Percentiles rank a stretch among this genome's conserved stretches.
These are phyloP conservation scores for Drosophila sulfurigaster DNA, from an alignment of 1,140 invertebrate species.

Conservation along the genomic window DNA sequence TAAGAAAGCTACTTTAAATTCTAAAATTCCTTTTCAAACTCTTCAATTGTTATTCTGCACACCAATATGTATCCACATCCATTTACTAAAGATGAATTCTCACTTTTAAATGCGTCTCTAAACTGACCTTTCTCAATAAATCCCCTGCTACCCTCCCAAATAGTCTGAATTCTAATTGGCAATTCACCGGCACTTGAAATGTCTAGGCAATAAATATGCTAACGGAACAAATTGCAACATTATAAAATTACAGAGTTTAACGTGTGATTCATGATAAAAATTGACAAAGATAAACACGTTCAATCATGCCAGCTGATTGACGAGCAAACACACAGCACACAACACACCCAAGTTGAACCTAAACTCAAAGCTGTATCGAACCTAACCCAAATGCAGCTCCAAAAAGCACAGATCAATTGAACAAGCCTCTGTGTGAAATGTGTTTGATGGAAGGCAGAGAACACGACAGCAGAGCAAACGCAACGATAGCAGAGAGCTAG, in stretches of 20 bases:
- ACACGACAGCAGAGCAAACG: background rate
- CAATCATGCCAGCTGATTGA: slow-evolving; percentile 55
- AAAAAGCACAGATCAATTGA: slow-evolving; percentile 48
- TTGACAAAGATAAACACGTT: slow-evolving; percentile 56
- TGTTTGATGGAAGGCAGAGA: slow-evolving; percentile 21
- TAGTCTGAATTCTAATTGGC: background rate
- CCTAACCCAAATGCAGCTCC: slow-evolving; percentile 15
- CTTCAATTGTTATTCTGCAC: too few relatives aligned
- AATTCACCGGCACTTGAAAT: slow-evolving; percentile 17
- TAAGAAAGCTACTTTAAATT: too few relatives aligned
- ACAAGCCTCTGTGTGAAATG: slow-evolving; percentile 28
- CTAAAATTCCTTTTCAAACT: too few relatives aligned
- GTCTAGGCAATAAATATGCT: slow-evolving; percentile 34
- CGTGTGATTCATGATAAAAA: slow-evolving; percentile 47
- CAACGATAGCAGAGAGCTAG: background rate
- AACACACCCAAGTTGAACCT: background rate
- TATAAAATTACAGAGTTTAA: slow-evolving; percentile 51
- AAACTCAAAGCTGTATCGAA: slow-evolving; percentile 2
- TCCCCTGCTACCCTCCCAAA: background rate
- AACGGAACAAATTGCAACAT: slow-evolving; percentile 47
- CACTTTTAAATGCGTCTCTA: background rate
- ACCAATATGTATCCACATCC: too few relatives aligned
- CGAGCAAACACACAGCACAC: slow-evolving; percentile 23
- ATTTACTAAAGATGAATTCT: too few relatives aligned
- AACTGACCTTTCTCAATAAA: background rate